phyloP scores from a whole-genome alignment of 2,888 invertebrate species.

The Melinaea menophilus region DNA sequence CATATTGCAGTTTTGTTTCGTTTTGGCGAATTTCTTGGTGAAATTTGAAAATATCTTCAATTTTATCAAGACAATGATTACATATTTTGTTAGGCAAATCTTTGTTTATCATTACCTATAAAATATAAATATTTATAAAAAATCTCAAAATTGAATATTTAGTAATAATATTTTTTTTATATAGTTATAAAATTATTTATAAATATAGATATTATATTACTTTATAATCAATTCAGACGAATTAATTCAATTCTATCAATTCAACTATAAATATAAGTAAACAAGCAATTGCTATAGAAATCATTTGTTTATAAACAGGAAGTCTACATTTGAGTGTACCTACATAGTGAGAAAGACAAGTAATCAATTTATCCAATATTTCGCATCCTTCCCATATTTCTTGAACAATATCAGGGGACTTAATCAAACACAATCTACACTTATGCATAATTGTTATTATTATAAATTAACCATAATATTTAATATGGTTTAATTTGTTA shows the following conservation, averaged over 20 bases:
- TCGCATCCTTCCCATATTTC: constrained; percentile 27
- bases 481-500: too few species aligned
- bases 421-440: constrained; percentile 29
- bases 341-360: constrained; percentile 25
- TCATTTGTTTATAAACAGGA: background rate
- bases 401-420: constrained; percentile 16
- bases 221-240: background rate
- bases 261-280: too few species aligned
- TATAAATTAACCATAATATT: too few species aligned
- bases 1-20: constrained; percentile 40
- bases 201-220: background rate
- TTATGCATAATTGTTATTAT: background rate
- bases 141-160: too few species aligned
- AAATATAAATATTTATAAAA: constrained; percentile 9
- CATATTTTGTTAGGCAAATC: constrained; percentile 48
- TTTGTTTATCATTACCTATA: constrained; percentile 43
- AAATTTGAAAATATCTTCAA: constrained; percentile 44
- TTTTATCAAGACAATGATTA: constrained; percentile 39
- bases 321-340: background rate
- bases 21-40: constrained; percentile 40
- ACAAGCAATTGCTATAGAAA: too few species aligned
- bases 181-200: background rate
- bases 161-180: too few species aligned
- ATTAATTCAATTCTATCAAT: too few species aligned
- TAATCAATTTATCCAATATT: constrained; percentile 24